phyloP scores from a whole-genome alignment of 2,113 vertebrate species.

The Xiphorhynchus elegans region DNA sequence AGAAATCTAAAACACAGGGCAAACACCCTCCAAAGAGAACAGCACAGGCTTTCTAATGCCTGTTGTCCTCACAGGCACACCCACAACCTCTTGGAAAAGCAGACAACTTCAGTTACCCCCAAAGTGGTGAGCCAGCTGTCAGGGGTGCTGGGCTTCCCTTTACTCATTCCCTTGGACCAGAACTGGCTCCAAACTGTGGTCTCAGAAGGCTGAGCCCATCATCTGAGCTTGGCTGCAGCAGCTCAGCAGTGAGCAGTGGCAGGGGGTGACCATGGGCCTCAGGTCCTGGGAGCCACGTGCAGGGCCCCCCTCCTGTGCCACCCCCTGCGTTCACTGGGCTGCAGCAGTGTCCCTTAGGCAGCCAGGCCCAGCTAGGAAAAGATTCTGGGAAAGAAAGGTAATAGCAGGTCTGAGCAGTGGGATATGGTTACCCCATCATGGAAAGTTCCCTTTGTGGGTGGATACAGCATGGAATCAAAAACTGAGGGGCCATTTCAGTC shows the following conservation, averaged over 20 bases:
- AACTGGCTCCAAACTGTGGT: background rate
- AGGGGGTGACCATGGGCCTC: background rate
- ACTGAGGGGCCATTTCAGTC: background rate
- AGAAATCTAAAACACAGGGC: background rate
- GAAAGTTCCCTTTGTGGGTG: too few species aligned
- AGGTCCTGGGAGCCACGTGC: background rate
- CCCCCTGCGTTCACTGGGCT: background rate
- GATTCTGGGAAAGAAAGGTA: background rate
- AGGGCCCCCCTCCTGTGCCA: background rate
- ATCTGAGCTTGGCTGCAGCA: background rate
- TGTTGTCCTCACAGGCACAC: background rate
- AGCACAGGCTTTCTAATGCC: background rate
- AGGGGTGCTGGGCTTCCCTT: background rate
- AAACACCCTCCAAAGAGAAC: background rate
- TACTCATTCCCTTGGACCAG: background rate
- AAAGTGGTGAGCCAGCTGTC: accelerated
- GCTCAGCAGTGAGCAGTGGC: background rate
- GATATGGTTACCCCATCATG: accelerated
- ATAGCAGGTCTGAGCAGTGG: background rate
- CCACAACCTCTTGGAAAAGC: background rate
- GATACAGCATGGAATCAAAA: background rate
- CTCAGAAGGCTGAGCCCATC: background rate
- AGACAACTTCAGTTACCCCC: background rate
- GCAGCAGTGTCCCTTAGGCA: too few species aligned
- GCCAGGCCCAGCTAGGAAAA: background rate